A percentile compares a stretch with the other conserved stretches of the same genome.
Conservation (phyloP, 53 echinoderm and acorn worm genomes). For the Glandiceps talaboti region DNA sequence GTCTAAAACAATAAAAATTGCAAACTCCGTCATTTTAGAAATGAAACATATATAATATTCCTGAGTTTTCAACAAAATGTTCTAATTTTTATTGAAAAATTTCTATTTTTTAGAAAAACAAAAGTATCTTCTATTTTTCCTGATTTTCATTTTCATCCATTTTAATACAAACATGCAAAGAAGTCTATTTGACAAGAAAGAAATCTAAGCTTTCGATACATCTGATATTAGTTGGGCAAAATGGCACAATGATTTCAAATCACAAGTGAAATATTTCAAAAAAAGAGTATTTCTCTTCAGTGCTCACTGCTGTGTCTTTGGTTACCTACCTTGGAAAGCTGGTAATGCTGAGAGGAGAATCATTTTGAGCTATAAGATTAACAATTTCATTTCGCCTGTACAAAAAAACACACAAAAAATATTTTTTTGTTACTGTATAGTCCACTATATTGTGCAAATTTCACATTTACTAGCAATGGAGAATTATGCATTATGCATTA, state of each 20-base stretch:
- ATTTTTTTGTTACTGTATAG: neutral
- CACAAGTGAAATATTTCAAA: no score
- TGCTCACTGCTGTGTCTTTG: no score
- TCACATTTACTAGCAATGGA: neutral
- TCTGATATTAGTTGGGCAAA: no score
- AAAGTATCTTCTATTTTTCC: no score
- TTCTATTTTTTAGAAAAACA: no score
- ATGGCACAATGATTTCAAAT: no score
- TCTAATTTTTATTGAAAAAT: no score
- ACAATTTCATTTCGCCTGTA: conserved; percentile 69
- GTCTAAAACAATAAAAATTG: conserved; percentile 22
- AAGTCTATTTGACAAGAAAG: no score
- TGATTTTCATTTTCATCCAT: no score
- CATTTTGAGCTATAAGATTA: conserved; percentile 45
- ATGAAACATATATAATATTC: neutral
- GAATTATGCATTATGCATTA: neutral
- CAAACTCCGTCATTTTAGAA: neutral
- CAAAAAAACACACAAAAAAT: neutral
- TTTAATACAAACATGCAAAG: no score
- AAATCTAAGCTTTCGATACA: no score
- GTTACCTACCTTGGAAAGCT: conserved; percentile 71
- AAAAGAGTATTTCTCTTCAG: no score
- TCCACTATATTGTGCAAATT: neutral
- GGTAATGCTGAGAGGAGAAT: conserved; percentile 64
- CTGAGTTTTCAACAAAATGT: neutral